Percentiles rank a stretch among this genome's conserved stretches.
Evolutionary conservation across 2,113 vertebrate genomes (phyloP).

Genomic region (Xiphophorus couchianus): DNA sequence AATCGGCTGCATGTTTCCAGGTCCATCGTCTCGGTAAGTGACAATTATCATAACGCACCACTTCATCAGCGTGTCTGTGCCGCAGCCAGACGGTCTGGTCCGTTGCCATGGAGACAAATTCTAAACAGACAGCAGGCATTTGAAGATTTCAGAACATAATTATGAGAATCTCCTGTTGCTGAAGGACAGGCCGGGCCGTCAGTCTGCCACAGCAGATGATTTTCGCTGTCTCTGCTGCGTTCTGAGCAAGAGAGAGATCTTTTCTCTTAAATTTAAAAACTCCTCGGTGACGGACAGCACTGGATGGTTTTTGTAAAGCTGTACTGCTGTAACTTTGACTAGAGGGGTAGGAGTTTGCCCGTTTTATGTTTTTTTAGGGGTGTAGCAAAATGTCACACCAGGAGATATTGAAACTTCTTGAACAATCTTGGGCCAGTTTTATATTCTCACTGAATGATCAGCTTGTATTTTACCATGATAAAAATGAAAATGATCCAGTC

Average conservation of each 20-base stretch:
- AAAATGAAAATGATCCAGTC: too few species aligned
- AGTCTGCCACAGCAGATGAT: slow-evolving; percentile 7
- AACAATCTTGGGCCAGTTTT: too few species aligned
- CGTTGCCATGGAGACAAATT: slow-evolving; percentile 66
- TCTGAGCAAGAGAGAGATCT: background rate
- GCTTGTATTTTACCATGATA: too few species aligned
- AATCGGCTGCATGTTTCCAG: slow-evolving; percentile 18
- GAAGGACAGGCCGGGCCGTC: slow-evolving; percentile 22
- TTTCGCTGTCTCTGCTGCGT: background rate
- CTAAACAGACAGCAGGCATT: slow-evolving; percentile 55
- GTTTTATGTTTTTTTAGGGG: too few species aligned
- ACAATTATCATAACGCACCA: slow-evolving; percentile 35
- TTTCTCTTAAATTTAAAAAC: background rate
- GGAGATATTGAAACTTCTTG: too few species aligned
- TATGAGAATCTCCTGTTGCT: slow-evolving; percentile 38
- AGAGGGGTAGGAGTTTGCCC: too few species aligned
- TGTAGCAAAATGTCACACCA: too few species aligned
- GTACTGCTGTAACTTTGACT: background rate
- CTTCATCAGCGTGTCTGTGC: slow-evolving; percentile 31
- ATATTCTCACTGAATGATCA: too few species aligned
- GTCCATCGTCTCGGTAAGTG: background rate
- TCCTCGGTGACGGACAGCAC: background rate
- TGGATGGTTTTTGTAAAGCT: background rate
- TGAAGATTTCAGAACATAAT: slow-evolving; percentile 38
- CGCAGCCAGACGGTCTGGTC: slow-evolving; percentile 57